phyloP scores from a whole-genome alignment of 2,888 invertebrate species.

The Catocala sponsa region DNA sequence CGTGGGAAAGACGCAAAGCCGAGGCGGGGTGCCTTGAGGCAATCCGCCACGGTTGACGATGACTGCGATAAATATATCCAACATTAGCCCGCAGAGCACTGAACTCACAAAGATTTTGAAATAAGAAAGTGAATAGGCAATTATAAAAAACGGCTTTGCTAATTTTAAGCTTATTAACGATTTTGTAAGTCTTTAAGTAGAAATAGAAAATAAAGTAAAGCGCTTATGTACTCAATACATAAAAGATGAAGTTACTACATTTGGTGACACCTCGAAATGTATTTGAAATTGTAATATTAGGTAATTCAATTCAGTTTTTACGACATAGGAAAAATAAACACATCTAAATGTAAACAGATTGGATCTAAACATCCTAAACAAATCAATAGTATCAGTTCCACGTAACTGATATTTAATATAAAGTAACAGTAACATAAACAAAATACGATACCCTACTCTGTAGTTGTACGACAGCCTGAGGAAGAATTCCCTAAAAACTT shows the following conservation, averaged over 20 bases:
- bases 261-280: constrained; percentile 6
- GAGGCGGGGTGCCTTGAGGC: constrained; percentile 82
- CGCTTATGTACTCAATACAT: background rate
- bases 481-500: constrained; percentile 83
- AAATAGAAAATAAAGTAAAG: too few relatives aligned
- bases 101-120: constrained; percentile 57
- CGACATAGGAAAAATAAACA: constrained; percentile 27
- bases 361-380: constrained; percentile 39
- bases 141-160: too few relatives aligned
- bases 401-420: constrained; percentile 54
- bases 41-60: constrained; percentile 84
- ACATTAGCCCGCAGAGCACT: constrained; percentile 80
- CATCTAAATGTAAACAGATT: constrained; percentile 35
- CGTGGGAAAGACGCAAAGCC: constrained; percentile 81
- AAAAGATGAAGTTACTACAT: constrained; percentile 1
- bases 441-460: constrained; percentile 64
- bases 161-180: too few relatives aligned
- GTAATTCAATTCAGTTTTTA: constrained; percentile 27
- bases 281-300: constrained; percentile 13
- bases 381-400: constrained; percentile 42
- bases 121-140: constrained; percentile 2
- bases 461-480: constrained; percentile 74
- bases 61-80: constrained; percentile 83
- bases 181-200: too few relatives aligned
- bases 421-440: constrained; percentile 48